Base-by-base conservation (phyloP, 2,888 invertebrate species). In the Phortica okadai region DNA sequence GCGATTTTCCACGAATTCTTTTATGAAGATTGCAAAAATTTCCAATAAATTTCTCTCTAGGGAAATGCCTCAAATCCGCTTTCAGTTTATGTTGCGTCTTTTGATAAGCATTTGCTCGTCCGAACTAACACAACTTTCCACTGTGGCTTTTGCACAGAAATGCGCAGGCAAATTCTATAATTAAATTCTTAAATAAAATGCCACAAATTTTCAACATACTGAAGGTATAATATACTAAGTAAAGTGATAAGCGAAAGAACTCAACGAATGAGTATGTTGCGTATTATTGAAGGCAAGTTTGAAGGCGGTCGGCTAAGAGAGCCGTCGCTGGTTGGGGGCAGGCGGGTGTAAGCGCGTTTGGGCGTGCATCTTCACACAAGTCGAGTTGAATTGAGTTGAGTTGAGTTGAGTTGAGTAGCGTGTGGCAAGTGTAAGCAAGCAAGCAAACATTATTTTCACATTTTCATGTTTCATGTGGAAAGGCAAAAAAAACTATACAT, bases 391-490 rank as follows among this genome's bases (percentile, higher is more conserved):
- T 50, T 50, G 50, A 50, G 50, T 50, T 50, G 50, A 50, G 50
- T 33, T 33, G 33, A 33, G 33, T 33, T 33, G 33, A 33, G 33
- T 14, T 5, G 11, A 56, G 10, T 56, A 8, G 62, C 21, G 25
- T 62, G 11, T 16, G 70, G 54, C 50, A 70, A 50, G 54, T 70
- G 54, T 10, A 21, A 6, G 66, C 50, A 50, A 54, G 70, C 16
- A 70, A 25, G 54, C 42, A 70, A 70, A 70, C 14, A 70, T 70
- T 70, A 50, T 70, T 70, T 70, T 54, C 50, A 50, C 25, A 70
- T 54, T 54, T 70, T 70, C 54, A 50, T 70, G 70, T 70, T 70
- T 59, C 62, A 62, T 14, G 41, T 33, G 16, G 41, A 6, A 67
- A 44, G 16, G 25, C 42, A n/a, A 67, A 42, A 67, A 42, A 67